Evolutionary conservation across 2,797 vertebrate genomes (phyloP), one percentile per base, ranked within the genome.

Genomic region (Halcyon smyrnensis): DNA sequence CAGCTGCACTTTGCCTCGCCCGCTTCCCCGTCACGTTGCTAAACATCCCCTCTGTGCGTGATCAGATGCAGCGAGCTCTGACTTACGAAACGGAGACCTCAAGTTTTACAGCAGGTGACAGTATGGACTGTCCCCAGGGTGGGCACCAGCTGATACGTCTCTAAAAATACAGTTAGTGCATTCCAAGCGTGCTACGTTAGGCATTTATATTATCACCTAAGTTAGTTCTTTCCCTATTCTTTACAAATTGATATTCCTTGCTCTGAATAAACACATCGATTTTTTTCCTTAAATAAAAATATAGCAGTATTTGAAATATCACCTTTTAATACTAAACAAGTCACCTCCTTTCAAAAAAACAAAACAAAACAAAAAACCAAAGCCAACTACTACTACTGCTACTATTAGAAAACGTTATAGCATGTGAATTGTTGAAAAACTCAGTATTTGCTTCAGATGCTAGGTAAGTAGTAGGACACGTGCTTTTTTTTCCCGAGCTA

Each of bases 1-100:
- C 3, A 5, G 1, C 62, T 21, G 4, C 32, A 16, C 59, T 65
- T 63, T 3, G 5, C 5, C 12, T 43, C 6, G 2, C 19, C 7
- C 30, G 64, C 63, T 75, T 54, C 30, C n/a, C 7, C 6, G 32
- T 16, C 41, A 4, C 48, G 34, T 73, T 57, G 41, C 41, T 79
- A 41, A 77, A 83, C 53, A 64, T 32, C 45, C 67, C 7, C 28
- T 25, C 15, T 4, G 50, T 30, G 18, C 34, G 37, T 37, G 43
- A 57, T 39, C n/a, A 36, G 54, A 28, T 30, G 36, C 17, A 53
- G 41, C 70, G 79, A 84, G 53, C 76, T 36, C 67, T 28, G 36
- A 28, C 4, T 56, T 79, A 37, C 5, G 39, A 69, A 75, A 30
- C 36, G 24, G 10, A 27, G 12, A 36, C 51, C 65, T 78, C 62